A percentile compares a stretch with the other conserved stretches of the same genome.
Evolutionary conservation across 2,113 vertebrate species (phyloP).

Genomic region (Noturus placidus): DNA sequence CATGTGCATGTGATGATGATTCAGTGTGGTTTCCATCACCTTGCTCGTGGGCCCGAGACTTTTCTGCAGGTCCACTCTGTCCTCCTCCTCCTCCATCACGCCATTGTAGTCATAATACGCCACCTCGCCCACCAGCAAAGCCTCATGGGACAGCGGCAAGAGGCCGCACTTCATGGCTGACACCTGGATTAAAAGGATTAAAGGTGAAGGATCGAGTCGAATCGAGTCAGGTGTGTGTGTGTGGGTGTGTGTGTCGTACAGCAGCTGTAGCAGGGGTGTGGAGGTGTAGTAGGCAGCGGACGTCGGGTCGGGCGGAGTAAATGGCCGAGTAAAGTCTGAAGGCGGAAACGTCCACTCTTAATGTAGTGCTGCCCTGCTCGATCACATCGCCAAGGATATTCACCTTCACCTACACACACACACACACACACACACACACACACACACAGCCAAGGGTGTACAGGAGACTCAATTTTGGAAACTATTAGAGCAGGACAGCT

Average conservation of each 20-base stretch:
- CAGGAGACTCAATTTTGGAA: conserved; percentile 5
- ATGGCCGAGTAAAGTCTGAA: conserved; percentile 93
- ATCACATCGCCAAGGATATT: conserved; percentile 92
- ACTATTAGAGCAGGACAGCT: neutral
- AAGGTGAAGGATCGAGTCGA: neutral
- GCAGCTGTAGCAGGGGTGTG: conserved; percentile 87
- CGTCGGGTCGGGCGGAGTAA: conserved; percentile 87
- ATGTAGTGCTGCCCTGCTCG: conserved; percentile 86
- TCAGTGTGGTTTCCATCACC: conserved; percentile 66
- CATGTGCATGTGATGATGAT: neutral
- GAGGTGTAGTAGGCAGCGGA: conserved; percentile 86
- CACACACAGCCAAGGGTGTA: neutral
- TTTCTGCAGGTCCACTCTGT: conserved; percentile 92
- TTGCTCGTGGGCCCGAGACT: conserved; percentile 93
- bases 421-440: conserved; percentile 17
- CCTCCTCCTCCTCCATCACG: conserved; percentile 86
- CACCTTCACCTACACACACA: conserved; percentile 85
- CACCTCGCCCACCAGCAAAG: conserved; percentile 87
- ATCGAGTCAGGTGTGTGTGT: neutral
- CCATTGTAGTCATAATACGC: conserved; percentile 91
- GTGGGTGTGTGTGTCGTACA: conserved; percentile 70
- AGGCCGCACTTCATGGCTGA: conserved; percentile 94
- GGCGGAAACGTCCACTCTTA: conserved; percentile 77
- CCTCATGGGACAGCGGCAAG: conserved; percentile 88
- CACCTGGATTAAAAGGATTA: conserved; percentile 70